phyloP scores from a whole-genome alignment of 1,140 invertebrate genomes.

The Heterodera carotae region DNA sequence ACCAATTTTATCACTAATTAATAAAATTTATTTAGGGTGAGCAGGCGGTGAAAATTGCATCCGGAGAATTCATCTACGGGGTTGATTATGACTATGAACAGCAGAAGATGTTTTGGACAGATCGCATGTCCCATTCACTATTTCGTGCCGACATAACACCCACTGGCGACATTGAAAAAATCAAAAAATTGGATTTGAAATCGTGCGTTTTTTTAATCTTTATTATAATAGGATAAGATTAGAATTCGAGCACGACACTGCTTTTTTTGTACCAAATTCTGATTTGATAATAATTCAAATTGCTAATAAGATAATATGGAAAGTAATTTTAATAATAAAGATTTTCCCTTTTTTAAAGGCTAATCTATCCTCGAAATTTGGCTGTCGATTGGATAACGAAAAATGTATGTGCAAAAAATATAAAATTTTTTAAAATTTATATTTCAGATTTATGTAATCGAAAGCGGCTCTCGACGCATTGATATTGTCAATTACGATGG shows the following conservation, averaged over 20 bases:
- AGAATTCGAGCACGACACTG: no score
- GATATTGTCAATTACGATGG: constrained; percentile 87
- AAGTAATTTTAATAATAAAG: no score
- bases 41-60: constrained; percentile 74
- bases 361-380: constrained; percentile 81
- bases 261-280: no score
- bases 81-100: constrained; percentile 82
- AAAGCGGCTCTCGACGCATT: constrained; percentile 84
- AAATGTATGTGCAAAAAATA: constrained; percentile 69
- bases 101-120: constrained; percentile 84
- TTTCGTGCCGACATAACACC: constrained; percentile 63
- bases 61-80: constrained; percentile 69
- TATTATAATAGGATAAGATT: background rate
- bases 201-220: no score
- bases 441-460: constrained; percentile 80
- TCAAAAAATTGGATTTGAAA: constrained; percentile 75
- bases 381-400: constrained; percentile 96
- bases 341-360: background rate
- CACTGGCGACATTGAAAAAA: constrained; percentile 67
- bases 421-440: constrained; percentile 37
- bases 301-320: no score
- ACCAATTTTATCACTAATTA: background rate
- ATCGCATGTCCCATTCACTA: constrained; percentile 58
- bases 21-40: constrained; percentile 63
- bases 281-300: no score